Evolutionary conservation across 2,888 invertebrate species (phyloP), one percentile per base, ranked within the genome.

Genomic region (Lasioglossum villosulum): DNA sequence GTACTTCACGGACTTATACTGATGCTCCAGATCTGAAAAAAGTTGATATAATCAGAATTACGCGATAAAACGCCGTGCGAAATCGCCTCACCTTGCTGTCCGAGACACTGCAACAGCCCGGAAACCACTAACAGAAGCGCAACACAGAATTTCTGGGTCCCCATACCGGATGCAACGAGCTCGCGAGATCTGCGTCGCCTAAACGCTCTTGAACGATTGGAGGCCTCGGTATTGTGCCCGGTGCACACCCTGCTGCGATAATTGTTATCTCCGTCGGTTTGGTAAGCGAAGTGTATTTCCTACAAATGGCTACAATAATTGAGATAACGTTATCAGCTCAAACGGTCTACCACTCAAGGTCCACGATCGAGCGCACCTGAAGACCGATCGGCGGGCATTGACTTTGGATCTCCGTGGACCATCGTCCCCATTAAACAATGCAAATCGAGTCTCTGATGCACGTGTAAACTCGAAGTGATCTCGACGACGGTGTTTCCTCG

Each of bases 161-260:
- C 70, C 86, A 89, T 89, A 34, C 75, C 48, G 37, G 34, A 77
- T 39, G 42, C 23, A 6, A 66, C n/a, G 52, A 10, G 39, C 56
- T 23, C 72, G 30, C 8, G 12, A 10, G 68, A 59, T 27, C 27
- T 27, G 59, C 16, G 14, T 16, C 59, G 59, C 2, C 14, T 27
- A 23, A 27, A n/a, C 34, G 10, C 66, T 19, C 66, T 66, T 2
- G 16, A 14, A 59, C 16, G n/a, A 59, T 27, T 27, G 16, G 27
- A n/a, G 59, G 14, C 27, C 56, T 12, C 5, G 16, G 30, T 19
- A 34, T 34, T 19, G 6, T 1, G 19, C 3, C 14, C 66, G 66
- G 72, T 48, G 27, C 85, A 83, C 88, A 70, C 89, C 88, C 79
- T 86, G 52, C 56, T 16, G 30, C 52, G 90, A 90, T 90, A 90